phyloP scores from a whole-genome alignment of 30 jellyfish, hydroid and myxozoan genomes.

The Turritopsis dohrnii region DNA sequence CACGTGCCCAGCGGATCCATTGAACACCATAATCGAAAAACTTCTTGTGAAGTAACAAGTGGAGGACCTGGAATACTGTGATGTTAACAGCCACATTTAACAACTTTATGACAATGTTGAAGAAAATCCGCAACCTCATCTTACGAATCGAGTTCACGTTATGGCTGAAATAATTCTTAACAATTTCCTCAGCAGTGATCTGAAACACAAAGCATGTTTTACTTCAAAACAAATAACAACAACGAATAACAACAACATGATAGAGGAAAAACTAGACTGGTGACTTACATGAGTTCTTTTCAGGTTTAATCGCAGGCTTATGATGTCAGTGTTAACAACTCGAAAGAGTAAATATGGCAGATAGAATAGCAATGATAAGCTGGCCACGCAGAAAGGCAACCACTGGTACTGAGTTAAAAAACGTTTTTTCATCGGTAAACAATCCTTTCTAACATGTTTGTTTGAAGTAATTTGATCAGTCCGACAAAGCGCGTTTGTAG shows the following conservation, averaged over 20 bases:
- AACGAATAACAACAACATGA: too few species aligned
- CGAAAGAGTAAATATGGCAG: conserved; percentile 31
- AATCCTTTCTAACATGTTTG: neutral
- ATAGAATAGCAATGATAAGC: conserved; percentile 25
- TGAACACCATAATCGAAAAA: conserved; percentile 27
- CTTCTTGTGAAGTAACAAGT: neutral
- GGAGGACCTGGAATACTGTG: neutral
- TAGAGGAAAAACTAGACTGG: neutral
- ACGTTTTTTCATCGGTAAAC: conserved; percentile 27
- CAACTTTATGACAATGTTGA: conserved; percentile 16
- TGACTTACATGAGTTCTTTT: neutral
- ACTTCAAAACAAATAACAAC: too few species aligned
- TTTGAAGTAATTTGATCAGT: neutral
- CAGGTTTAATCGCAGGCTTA: conserved; percentile 25
- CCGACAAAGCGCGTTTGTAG: neutral
- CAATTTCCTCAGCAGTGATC: conserved; percentile 20
- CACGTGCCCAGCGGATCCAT: conserved; percentile 32
- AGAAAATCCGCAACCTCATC: conserved; percentile 22
- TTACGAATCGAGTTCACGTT: conserved; percentile 7
- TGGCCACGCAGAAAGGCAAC: conserved; percentile 45
- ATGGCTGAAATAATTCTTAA: conserved; percentile 31
- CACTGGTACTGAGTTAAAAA: conserved; percentile 34
- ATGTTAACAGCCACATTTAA: conserved; percentile 23
- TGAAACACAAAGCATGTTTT: conserved; percentile 21
- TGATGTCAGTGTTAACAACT: conserved; percentile 31